Evolutionary conservation across 2,113 vertebrate species (phyloP), one percentile per base, ranked within the genome.

Genomic region (Anolis sagrei): DNA sequence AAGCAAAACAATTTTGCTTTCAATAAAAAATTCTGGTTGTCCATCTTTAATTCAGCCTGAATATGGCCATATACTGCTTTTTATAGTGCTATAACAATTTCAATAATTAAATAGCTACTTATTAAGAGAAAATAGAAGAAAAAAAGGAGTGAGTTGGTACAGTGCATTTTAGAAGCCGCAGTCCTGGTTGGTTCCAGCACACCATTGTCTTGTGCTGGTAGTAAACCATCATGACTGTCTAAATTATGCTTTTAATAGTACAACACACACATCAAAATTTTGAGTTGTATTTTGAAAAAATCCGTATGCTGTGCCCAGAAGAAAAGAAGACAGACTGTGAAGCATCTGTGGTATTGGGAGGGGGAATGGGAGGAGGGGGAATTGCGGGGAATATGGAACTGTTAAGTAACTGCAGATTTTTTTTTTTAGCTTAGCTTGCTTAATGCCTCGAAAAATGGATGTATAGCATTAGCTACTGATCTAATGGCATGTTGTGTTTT

Each of bases 381-480:
- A 80, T 29, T 49, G 70, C 51, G 54, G 64, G 90, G 89, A 87
- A 89, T 78, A 77, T 79, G 88, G 89, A 95, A 92, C 93, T 88
- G 93, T 91, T 91, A 93, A 94, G 93, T 91, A 94, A 94, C 90
- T 93, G 93, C 93, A 90, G 88, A n/a, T n/a, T n/a, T 94, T 94
- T 94, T 94, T 88, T 93, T 93, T 93, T 86, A 92, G 93, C 91
- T 95, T 93, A 93, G 89, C 0, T 0, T 86, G 84, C 89, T 92
- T 87, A 90, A 83, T 92, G 89, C 93, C 91, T 34, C 64, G 86
- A 77, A 95, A 93, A 92, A 92, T 94, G 87, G 90, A 91, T 92
- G 87, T 77, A 70, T 92, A 94, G n/a, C n/a, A n/a, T n/a, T n/a
- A n/a, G 91, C 88, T 84, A 87, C 90, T 54, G 86, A 86, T 44